Percentiles rank a stretch among this genome's conserved stretches.
phyloP scores from a whole-genome alignment of 2,888 invertebrate genomes.

The Polyommatus icarus region DNA sequence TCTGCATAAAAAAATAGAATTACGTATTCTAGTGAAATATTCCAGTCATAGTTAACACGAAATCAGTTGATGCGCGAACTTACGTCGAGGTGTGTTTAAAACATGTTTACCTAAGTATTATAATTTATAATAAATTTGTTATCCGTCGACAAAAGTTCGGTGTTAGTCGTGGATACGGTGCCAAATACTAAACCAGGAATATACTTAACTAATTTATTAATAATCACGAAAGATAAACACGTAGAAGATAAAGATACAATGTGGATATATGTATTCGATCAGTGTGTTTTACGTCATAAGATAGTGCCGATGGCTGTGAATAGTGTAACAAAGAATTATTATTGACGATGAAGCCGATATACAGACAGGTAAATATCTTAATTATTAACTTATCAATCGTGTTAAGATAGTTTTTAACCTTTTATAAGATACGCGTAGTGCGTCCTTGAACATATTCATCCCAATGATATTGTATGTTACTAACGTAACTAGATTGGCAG shows the following conservation, averaged over 20 bases:
- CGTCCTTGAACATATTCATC: neutral
- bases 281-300: neutral
- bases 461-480: too few species aligned
- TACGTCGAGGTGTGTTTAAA: neutral
- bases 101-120: neutral
- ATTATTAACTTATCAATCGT: neutral
- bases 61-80: neutral
- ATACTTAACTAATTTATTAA: neutral
- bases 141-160: neutral
- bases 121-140: neutral
- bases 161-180: neutral
- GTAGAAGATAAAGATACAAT: neutral
- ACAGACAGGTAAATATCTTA: slow-evolving; percentile 50
- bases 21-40: neutral
- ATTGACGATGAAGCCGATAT: slow-evolving; percentile 47
- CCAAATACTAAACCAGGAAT: neutral
- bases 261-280: neutral
- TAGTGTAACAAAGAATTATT: slow-evolving; percentile 36
- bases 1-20: neutral
- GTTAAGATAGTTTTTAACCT: neutral
- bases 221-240: neutral
- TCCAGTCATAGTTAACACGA: neutral
- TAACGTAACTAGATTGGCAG: too few species aligned
- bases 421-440: too few species aligned
- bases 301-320: neutral